A percentile compares a stretch with the other conserved stretches of the same genome.
Evolutionary conservation across 2,797 vertebrate genomes (phyloP).

Genomic region (Falco peregrinus): DNA sequence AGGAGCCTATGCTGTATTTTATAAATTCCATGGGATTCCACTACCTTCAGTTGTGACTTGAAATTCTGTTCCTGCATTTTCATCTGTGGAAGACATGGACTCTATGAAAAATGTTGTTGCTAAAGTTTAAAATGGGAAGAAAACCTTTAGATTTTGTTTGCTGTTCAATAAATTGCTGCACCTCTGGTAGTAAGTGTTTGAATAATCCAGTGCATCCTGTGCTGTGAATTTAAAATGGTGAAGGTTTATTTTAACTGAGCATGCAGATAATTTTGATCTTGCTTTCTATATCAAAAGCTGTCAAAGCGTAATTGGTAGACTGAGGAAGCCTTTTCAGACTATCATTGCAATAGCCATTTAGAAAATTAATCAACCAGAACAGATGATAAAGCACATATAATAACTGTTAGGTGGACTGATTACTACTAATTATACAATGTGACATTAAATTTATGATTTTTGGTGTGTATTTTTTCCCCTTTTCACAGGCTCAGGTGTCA

Average conservation of each 20-base stretch:
- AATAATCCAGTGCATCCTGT: neutral
- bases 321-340: neutral
- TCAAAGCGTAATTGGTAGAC: neutral
- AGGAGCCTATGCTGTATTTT: neutral
- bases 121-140: neutral
- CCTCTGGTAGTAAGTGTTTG: neutral
- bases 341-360: neutral
- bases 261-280: neutral
- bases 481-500: conserved; percentile 89
- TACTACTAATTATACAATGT: neutral
- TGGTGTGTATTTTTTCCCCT: neutral
- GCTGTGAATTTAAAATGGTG: neutral
- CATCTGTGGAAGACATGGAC: neutral
- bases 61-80: neutral
- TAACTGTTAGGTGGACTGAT: neutral
- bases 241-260: neutral
- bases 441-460: neutral
- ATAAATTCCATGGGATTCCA: neutral
- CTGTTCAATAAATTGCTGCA: neutral
- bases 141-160: neutral
- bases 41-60: neutral
- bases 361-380: neutral
- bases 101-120: neutral
- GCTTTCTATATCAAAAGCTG: neutral
- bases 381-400: neutral